phyloP scores from a whole-genome alignment of 1,140 invertebrate species.

The Leptonema lineaticorne region DNA sequence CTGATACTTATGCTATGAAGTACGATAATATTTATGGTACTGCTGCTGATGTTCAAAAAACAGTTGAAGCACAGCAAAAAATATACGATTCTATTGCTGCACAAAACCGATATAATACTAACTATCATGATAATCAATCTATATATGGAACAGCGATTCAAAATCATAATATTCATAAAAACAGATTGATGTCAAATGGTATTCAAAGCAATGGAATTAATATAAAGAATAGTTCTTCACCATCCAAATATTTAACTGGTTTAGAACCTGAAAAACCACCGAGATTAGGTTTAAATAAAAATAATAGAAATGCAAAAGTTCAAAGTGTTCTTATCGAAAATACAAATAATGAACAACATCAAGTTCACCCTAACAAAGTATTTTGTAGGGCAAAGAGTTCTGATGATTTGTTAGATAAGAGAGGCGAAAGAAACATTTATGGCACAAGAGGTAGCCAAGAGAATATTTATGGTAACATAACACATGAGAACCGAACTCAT shows the following conservation, averaged over 20 bases:
- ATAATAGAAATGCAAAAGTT: slow-evolving; percentile 54
- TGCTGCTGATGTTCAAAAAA: slow-evolving; percentile 27
- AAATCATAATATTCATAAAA: slow-evolving; percentile 19
- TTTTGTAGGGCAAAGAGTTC: slow-evolving; percentile 55
- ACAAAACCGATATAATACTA: slow-evolving; percentile 30
- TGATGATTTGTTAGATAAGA: slow-evolving; percentile 52
- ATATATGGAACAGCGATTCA: slow-evolving; percentile 25
- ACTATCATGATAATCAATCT: slow-evolving; percentile 26
- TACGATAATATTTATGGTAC: slow-evolving; percentile 33
- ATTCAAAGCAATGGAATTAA: not conserved
- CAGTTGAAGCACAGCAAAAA: slow-evolving; percentile 30
- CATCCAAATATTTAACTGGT: slow-evolving; percentile 55
- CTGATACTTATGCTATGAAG: slow-evolving; percentile 20
- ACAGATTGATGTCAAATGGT: slow-evolving; percentile 9
- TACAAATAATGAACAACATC: slow-evolving; percentile 44
- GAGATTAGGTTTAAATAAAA: slow-evolving; percentile 52
- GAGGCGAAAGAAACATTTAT: slow-evolving; percentile 22
- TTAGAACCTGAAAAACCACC: slow-evolving; percentile 56
- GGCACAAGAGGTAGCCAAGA: slow-evolving; percentile 29
- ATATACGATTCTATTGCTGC: slow-evolving; percentile 33
- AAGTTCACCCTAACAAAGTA: slow-evolving; percentile 46
- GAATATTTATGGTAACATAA: slow-evolving; percentile 32
- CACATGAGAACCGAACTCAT: slow-evolving; percentile 17
- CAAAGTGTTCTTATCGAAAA: slow-evolving; percentile 54
- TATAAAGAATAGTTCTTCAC: slow-evolving; percentile 34